Conservation (phyloP, 2,113 vertebrate genomes). For the Rutilus rutilus region DNA sequence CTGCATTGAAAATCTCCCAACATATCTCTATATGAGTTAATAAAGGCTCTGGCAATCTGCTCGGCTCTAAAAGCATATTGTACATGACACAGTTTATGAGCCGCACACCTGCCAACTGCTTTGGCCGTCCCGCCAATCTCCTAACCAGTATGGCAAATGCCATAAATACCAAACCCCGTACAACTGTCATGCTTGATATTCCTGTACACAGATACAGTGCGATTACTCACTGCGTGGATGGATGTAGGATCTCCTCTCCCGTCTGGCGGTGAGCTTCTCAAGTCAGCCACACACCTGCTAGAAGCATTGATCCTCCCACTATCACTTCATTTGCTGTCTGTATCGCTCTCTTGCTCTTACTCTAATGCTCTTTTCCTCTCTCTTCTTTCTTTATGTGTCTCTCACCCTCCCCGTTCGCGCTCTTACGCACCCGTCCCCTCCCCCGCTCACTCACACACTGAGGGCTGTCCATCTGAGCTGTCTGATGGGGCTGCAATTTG, state of each 20-base stretch:
- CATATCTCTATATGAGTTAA: slow-evolving; percentile 32
- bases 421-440: slow-evolving; percentile 21
- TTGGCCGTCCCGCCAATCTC: not conserved
- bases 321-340: slow-evolving; percentile 6
- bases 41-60: slow-evolving; percentile 20
- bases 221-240: slow-evolving; percentile 31
- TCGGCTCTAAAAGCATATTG: slow-evolving; percentile 26
- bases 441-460: slow-evolving; percentile 39
- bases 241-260: slow-evolving; percentile 9
- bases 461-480: slow-evolving; percentile 48
- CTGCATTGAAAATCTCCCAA: slow-evolving; percentile 43
- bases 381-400: slow-evolving; percentile 39
- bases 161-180: not conserved
- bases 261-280: not conserved
- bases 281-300: slow-evolving; percentile 23
- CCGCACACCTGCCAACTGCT: slow-evolving; percentile 57
- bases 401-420: not conserved
- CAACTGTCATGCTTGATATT: slow-evolving; percentile 33
- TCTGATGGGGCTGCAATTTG: slow-evolving; percentile 53
- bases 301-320: slow-evolving; percentile 16
- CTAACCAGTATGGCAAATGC: not conserved
- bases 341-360: not conserved
- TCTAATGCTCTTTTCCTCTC: slow-evolving; percentile 44
- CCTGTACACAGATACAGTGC: not conserved
- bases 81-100: slow-evolving; percentile 13